These are phyloP conservation scores for Gymnarchus niloticus DNA, from an alignment of 2,113 vertebrate species.

Conservation along the genomic window DNA sequence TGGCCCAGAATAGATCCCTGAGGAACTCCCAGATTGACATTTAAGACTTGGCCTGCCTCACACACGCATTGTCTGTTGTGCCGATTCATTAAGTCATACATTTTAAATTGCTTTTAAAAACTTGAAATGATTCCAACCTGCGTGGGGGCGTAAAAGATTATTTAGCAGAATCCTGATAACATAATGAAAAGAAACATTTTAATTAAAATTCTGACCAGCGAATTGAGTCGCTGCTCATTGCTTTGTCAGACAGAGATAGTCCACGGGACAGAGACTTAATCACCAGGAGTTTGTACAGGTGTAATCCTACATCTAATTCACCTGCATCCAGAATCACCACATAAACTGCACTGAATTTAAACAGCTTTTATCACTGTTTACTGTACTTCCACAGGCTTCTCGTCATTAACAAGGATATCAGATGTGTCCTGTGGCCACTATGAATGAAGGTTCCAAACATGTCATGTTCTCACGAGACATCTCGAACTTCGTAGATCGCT, in stretches of 20 bases:
- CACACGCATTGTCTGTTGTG: neutral
- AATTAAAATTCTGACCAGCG: neutral
- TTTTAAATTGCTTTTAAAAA: slow-evolving; percentile 19
- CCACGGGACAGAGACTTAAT: neutral
- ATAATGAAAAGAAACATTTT: neutral
- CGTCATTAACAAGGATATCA: neutral
- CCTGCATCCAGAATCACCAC: neutral
- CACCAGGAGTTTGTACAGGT: neutral
- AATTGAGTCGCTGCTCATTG: neutral
- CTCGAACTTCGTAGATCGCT: neutral
- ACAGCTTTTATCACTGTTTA: neutral
- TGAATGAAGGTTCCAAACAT: neutral
- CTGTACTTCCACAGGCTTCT: neutral
- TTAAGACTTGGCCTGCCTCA: neutral
- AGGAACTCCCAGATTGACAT: neutral
- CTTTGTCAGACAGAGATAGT: neutral
- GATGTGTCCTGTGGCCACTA: neutral
- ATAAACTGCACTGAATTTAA: neutral
- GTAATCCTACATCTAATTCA: neutral
- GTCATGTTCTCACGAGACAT: neutral
- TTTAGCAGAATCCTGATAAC: neutral
- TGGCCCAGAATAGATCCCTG: neutral
- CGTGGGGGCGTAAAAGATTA: neutral
- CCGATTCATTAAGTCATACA: slow-evolving; percentile 34
- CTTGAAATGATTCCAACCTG: neutral